These are phyloP conservation scores for Archilochus colubris DNA, from an alignment of 2,113 vertebrate species.

Conservation along the genomic window DNA sequence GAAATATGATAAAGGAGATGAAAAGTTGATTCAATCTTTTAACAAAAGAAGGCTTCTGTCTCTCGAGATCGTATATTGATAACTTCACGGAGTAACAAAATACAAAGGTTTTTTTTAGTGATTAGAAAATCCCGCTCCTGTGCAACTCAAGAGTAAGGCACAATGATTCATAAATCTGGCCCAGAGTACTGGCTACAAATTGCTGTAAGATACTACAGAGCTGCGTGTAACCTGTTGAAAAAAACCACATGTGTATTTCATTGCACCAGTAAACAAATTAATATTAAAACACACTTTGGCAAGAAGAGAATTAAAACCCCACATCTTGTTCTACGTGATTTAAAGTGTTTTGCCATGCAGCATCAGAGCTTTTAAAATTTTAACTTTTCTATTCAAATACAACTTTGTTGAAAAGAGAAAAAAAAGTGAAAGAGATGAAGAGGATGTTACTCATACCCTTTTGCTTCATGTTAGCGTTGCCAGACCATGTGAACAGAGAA, in stretches of 20 bases:
- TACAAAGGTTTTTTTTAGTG: neutral
- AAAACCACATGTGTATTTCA: neutral
- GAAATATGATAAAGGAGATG: constrained; percentile 43
- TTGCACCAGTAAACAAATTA: neutral
- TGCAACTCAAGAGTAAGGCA: neutral
- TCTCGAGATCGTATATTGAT: neutral
- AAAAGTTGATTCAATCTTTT: constrained; percentile 52
- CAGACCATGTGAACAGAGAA: neutral
- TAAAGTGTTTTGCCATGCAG: neutral
- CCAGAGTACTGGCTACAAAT: neutral
- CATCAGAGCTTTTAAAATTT: neutral
- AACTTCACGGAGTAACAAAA: neutral
- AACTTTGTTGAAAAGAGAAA: neutral
- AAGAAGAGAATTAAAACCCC: neutral
- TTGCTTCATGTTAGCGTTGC: neutral
- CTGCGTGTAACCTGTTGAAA: neutral
- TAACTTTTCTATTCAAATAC: neutral
- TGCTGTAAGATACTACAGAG: neutral
- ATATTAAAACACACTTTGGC: neutral
- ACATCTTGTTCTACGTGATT: neutral
- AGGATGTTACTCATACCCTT: neutral
- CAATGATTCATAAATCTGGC: neutral
- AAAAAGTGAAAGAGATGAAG: neutral
- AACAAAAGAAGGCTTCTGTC: constrained; percentile 17
- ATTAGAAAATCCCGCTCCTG: neutral